These are phyloP conservation scores for Anisognathus igniventris DNA, from an alignment of 2,797 vertebrate genomes.

Conservation along the genomic window DNA sequence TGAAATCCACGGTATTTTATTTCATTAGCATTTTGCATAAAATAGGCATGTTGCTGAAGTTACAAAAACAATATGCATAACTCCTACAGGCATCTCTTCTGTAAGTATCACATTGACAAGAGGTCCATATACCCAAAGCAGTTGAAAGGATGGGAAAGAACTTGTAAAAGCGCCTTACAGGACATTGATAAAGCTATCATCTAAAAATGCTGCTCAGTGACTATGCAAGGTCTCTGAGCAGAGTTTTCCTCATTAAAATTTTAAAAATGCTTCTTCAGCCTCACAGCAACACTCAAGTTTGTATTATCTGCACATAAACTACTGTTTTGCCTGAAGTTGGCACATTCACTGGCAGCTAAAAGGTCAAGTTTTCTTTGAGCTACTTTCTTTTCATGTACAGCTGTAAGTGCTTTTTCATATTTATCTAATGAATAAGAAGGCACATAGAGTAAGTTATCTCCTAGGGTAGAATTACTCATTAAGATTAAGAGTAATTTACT, in stretches of 20 bases:
- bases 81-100: background rate
- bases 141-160: background rate
- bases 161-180: rapidly evolving
- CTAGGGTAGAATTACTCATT: background rate
- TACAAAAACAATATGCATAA: background rate
- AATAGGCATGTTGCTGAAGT: background rate
- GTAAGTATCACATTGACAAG: background rate
- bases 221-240: background rate
- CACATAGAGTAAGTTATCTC: background rate
- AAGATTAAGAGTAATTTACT: background rate
- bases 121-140: background rate
- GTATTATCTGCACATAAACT: background rate
- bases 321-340: background rate
- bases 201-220: background rate
- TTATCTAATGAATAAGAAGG: background rate
- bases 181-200: background rate
- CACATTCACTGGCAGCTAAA: background rate
- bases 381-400: background rate
- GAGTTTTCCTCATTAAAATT: background rate
- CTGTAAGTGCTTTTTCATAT: background rate
- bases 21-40: background rate
- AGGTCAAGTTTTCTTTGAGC: background rate
- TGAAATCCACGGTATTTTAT: background rate
- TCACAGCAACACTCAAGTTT: rapidly evolving
- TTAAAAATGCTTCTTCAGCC: background rate